Evolutionary conservation across 1,140 invertebrate genomes (phyloP).

Genomic region (Druon quercuslanigerum): DNA sequence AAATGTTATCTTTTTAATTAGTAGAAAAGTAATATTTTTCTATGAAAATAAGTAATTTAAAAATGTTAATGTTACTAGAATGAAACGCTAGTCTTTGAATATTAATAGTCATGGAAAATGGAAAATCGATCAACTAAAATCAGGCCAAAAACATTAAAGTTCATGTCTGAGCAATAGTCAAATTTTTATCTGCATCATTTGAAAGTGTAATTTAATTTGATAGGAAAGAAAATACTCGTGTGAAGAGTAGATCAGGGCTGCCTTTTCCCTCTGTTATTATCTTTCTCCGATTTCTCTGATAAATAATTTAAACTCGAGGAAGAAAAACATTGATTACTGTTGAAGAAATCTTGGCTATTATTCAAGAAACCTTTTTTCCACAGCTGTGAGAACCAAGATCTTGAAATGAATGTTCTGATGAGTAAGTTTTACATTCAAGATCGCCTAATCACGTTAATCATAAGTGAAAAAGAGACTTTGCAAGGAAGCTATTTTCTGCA

Average conservation of each 20-base stretch:
- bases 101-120: too few relatives aligned
- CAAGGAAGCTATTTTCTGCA: background rate
- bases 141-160: too few relatives aligned
- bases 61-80: too few relatives aligned
- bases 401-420: background rate
- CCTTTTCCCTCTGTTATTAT: background rate
- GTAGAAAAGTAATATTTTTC: too few relatives aligned
- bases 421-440: too few relatives aligned
- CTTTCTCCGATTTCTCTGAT: constrained; percentile 21
- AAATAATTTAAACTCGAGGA: background rate
- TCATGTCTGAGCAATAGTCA: too few relatives aligned
- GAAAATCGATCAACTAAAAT: too few relatives aligned
- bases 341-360: constrained; percentile 8
- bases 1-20: too few relatives aligned
- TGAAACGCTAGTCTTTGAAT: too few relatives aligned
- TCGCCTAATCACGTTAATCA: background rate
- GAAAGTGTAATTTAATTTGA: background rate
- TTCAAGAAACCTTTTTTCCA: background rate
- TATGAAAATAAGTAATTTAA: too few relatives aligned
- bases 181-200: background rate
- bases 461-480: background rate
- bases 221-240: background rate
- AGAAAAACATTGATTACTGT: background rate
- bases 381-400: background rate
- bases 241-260: constrained; percentile 1